phyloP scores from a whole-genome alignment of 2,797 vertebrate species.

The Chlorospingus flavigularis region DNA sequence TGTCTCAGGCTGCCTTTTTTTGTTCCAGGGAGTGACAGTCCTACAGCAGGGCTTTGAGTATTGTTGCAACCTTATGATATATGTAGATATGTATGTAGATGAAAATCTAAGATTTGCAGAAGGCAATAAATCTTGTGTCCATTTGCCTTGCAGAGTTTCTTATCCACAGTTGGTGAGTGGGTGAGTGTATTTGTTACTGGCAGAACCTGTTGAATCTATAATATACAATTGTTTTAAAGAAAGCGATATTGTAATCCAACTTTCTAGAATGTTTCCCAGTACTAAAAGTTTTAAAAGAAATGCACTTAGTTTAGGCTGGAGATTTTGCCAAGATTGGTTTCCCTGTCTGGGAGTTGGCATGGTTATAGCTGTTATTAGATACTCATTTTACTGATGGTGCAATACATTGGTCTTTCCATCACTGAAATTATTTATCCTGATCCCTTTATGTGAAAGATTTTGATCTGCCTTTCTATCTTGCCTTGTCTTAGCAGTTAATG shows the following conservation, averaged over 20 bases:
- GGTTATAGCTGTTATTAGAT: not conserved
- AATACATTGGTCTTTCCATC: not conserved
- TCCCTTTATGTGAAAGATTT: not conserved
- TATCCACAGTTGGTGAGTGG: constrained; percentile 58
- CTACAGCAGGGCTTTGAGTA: not conserved
- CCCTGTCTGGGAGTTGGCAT: not conserved
- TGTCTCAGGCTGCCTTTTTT: not conserved
- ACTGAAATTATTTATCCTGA: not conserved
- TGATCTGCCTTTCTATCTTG: not conserved
- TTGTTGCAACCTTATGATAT: not conserved
- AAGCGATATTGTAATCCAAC: constrained; percentile 2
- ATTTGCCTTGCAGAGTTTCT: constrained; percentile 49
- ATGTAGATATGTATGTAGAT: constrained; percentile 11
- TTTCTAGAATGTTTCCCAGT: constrained; percentile 24
- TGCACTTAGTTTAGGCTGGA: not conserved
- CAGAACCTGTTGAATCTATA: constrained; percentile 35
- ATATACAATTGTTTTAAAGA: constrained; percentile 31
- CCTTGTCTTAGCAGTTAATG: not conserved
- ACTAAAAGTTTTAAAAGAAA: constrained; percentile 10
- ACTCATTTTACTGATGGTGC: not conserved
- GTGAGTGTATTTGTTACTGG: constrained; percentile 51
- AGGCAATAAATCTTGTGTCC: constrained; percentile 35
- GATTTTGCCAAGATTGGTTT: not conserved
- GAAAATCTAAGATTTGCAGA: not conserved
- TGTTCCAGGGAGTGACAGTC: not conserved